Conservation (phyloP, 2,113 vertebrate genomes). For the Athene cunicularia region DNA sequence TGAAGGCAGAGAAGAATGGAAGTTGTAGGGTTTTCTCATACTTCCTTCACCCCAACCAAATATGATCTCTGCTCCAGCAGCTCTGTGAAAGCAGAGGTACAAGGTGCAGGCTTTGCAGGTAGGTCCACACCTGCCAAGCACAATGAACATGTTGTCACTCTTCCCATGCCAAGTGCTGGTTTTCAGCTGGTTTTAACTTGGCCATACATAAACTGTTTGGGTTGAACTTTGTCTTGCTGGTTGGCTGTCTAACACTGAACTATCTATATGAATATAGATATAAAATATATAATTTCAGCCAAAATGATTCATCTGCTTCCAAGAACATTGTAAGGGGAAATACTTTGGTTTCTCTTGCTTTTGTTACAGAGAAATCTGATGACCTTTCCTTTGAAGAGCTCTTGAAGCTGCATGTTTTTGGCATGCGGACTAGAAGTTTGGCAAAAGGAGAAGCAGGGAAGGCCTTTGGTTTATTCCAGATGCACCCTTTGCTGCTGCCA, state of each 20-base stretch:
- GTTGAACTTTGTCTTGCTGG: neutral
- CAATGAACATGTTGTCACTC: neutral
- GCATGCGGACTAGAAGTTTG: neutral
- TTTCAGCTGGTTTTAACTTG: slow-evolving; percentile 22
- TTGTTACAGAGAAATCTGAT: slow-evolving; percentile 57
- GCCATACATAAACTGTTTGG: neutral
- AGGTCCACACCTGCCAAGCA: fast-evolving
- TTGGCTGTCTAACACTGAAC: neutral
- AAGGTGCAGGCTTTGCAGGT: neutral
- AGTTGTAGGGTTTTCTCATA: neutral
- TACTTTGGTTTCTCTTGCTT: slow-evolving; percentile 48
- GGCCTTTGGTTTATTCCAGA: slow-evolving; percentile 50
- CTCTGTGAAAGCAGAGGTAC: neutral
- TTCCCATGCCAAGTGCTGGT: fast-evolving
- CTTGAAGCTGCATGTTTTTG: slow-evolving; percentile 36
- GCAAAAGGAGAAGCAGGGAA: slow-evolving; percentile 43
- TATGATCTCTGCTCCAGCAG: neutral
- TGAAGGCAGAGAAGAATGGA: neutral
- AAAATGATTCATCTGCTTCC: slow-evolving; percentile 46
- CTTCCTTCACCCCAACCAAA: neutral
- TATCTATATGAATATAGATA: slow-evolving; percentile 37
- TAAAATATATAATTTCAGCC: slow-evolving; percentile 55
- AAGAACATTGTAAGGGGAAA: slow-evolving; percentile 47
- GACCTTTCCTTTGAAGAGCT: slow-evolving; percentile 60
- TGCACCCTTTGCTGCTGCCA: neutral